Base-by-base conservation (phyloP, 1,140 invertebrate genomes). In the Panagrolaimus sp. region DNA sequence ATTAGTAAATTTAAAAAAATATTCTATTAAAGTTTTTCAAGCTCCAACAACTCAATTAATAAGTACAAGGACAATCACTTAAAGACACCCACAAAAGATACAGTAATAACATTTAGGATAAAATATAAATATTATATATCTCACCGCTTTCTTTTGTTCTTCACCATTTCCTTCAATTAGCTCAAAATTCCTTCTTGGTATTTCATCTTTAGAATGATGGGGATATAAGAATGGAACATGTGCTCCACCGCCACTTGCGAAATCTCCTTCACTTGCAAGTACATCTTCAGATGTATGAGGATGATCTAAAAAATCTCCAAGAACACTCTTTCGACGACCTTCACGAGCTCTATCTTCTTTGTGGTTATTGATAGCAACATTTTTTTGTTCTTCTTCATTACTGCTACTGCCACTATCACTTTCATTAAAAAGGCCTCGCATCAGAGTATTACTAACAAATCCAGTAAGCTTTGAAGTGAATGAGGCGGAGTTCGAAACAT, bases 281-380 rank as follows among this genome's bases (percentile, higher is more conserved):
- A 74, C 67, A 68, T 74, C 73, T 63, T 74, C 73, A 25, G 70
- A 65, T 16, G 71, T 69, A 31, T 69, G 70, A 0, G 70, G 73
- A 27, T 64, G 43, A 53, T 66, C 64, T 5, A 57, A 27, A 16
- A 57, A 57, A 25, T 57, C 51, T 38, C 31, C 31, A 4, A 38
- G 7, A 2, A 38, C 31, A 38, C 31, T 38, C 7, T 38, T 38
- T 38, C 31, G 31, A 38, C 31, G 31, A 4, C 31, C 31, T 38
- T 38, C 31, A 38, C 31, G 31, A 38, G 7, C 7, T 38, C 7
- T 38, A 38, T 38, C 31, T 38, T 38, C 31, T 38, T 38, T 38
- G 31, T 2, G 2, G 7, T 38, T 38, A 38, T 38, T 38, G 31
- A 38, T 38, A 38, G 2, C n/a, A n/a, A n/a, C 7, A 38, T 57